A percentile compares a stretch with the other conserved stretches of the same genome.
phyloP scores from a whole-genome alignment of 23 tunicate genomes.

The Ascidia mentula region DNA sequence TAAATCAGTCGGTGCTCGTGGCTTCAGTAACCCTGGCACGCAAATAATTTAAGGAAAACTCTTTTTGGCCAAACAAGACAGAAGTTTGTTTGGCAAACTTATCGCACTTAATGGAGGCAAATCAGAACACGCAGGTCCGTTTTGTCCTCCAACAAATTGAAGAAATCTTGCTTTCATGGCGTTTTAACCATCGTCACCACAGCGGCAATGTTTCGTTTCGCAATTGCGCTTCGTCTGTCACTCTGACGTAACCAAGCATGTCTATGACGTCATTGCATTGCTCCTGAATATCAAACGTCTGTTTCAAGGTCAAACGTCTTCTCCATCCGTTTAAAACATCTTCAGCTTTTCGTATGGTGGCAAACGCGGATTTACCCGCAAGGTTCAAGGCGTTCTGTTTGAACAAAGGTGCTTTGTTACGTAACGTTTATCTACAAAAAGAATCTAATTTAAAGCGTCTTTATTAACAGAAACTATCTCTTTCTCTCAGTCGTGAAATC shows the following conservation, averaged over 20 bases:
- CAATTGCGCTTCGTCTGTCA: neutral
- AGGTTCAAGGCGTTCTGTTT: neutral
- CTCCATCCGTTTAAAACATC: constrained; percentile 41
- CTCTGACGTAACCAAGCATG: constrained; percentile 20
- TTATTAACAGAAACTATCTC: too few relatives aligned
- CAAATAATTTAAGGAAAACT: too few relatives aligned
- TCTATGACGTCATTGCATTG: constrained; percentile 39
- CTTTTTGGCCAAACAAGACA: too few relatives aligned
- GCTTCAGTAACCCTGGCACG: too few relatives aligned
- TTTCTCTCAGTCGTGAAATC: too few relatives aligned
- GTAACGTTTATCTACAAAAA: neutral
- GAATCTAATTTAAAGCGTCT: too few relatives aligned
- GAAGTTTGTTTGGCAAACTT: too few relatives aligned
- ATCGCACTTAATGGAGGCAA: neutral
- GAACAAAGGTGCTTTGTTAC: neutral
- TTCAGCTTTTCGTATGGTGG: constrained; percentile 3
- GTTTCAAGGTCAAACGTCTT: constrained; percentile 4
- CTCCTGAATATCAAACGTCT: constrained; percentile 25
- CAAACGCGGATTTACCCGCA: neutral
- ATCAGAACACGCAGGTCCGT: neutral
- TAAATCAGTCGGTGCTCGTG: too few relatives aligned
- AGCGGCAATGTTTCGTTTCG: neutral
- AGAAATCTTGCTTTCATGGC: too few relatives aligned
- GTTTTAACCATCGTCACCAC: too few relatives aligned
- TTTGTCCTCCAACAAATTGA: neutral